Evolutionary conservation across 2,113 vertebrate genomes (phyloP).

Genomic region (Myotis yumanensis): DNA sequence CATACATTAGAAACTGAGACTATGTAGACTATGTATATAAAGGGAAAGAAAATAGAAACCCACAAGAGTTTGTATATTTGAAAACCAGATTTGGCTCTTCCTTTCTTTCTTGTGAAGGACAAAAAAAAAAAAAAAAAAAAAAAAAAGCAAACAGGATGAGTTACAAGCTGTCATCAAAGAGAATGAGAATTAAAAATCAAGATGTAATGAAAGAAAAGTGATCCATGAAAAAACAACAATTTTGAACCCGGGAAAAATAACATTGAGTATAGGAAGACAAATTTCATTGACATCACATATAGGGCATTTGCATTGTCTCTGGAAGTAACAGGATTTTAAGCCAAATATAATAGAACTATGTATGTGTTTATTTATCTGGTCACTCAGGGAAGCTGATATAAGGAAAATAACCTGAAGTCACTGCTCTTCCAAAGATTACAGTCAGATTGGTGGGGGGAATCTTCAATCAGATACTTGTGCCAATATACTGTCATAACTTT

Average conservation of each 20-base stretch:
- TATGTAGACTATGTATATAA: neutral
- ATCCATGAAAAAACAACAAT: neutral
- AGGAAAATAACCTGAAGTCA: neutral
- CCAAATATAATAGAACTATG: neutral
- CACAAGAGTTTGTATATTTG: neutral
- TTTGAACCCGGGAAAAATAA: neutral
- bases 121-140: slow-evolving; percentile 41
- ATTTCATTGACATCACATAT: neutral
- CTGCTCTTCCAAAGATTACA: neutral
- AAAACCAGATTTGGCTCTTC: neutral
- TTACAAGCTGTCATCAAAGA: neutral
- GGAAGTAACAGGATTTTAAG: neutral
- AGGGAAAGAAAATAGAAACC: neutral
- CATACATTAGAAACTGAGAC: neutral
- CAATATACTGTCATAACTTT: neutral
- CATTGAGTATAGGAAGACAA: neutral
- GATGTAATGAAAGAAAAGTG: slow-evolving; percentile 24
- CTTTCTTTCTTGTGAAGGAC: neutral
- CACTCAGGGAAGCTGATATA: neutral
- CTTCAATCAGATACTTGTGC: neutral
- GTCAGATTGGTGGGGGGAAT: neutral
- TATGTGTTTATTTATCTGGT: neutral
- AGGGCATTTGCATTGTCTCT: neutral
- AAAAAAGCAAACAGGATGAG: neutral
- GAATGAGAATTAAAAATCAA: neutral